Conservation (phyloP, 2,797 vertebrate species). For the Serranus cabrilla region DNA sequence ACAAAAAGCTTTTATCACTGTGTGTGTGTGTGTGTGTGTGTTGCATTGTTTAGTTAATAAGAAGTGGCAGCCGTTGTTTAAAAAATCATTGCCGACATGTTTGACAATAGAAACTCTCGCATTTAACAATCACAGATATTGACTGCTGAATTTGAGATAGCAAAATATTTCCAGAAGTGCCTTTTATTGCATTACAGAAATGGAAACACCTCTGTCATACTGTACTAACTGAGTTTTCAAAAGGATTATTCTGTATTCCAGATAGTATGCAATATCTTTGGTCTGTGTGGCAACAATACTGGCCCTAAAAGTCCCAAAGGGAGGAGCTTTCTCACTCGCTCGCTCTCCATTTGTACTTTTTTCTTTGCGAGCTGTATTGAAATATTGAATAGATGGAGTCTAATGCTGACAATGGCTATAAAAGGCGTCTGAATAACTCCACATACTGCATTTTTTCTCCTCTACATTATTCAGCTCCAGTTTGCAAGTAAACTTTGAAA, state of each 20-base stretch:
- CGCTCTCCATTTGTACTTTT: conserved; percentile 58
- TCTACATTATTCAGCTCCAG: conserved; percentile 72
- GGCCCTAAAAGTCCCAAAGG: conserved; percentile 65
- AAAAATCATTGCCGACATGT: not conserved
- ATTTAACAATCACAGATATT: conserved; percentile 28
- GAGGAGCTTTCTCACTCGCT: conserved; percentile 50
- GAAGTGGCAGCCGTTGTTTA: conserved; percentile 7
- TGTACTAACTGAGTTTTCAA: conserved; percentile 14
- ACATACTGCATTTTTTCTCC: conserved; percentile 51
- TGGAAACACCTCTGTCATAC: not conserved
- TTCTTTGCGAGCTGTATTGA: conserved; percentile 74
- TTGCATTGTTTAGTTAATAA: not conserved
- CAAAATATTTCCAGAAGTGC: not conserved
- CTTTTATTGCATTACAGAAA: conserved; percentile 29
- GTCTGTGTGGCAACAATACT: conserved; percentile 54
- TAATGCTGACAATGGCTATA: conserved; percentile 80
- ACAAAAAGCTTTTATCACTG: not conserved
- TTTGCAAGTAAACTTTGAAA: conserved; percentile 70
- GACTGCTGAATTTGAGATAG: conserved; percentile 20
- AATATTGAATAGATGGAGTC: conserved; percentile 83
- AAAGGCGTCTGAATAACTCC: conserved; percentile 78
- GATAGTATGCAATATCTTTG: conserved; percentile 41
- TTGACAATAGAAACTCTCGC: not conserved
- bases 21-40: not conserved
- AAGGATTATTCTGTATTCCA: conserved; percentile 48